Percentiles rank a stretch among this genome's conserved stretches.
Conservation (phyloP, 2,113 vertebrate species). For the Hoplias malabaricus region DNA sequence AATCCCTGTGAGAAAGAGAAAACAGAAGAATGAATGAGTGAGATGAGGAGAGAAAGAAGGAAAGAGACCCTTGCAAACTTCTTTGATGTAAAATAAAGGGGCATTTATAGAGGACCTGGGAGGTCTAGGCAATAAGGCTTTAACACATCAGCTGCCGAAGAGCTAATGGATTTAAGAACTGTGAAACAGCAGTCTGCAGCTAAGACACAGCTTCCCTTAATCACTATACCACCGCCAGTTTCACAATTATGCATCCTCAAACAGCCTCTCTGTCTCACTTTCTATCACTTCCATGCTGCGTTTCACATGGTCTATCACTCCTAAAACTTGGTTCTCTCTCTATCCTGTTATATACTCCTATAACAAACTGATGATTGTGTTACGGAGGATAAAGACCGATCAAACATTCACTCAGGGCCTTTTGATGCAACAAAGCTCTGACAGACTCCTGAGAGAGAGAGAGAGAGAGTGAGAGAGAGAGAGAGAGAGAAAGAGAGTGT, state of each 20-base stretch:
- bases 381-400: conserved; percentile 29
- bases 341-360: background rate
- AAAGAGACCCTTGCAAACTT: conserved; percentile 16
- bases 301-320: background rate
- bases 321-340: background rate
- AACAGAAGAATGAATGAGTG: background rate
- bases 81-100: conserved; percentile 47
- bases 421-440: conserved; percentile 6
- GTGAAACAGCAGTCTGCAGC: conserved; percentile 25
- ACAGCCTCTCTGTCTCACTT: background rate
- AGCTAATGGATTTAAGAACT: conserved; percentile 36
- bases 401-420: conserved; percentile 35
- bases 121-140: conserved; percentile 36
- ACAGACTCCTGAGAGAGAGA: conserved; percentile 45
- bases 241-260: background rate
- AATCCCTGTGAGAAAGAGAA: conserved; percentile 16
- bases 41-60: background rate
- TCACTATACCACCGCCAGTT: conserved; percentile 3
- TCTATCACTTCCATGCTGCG: background rate
- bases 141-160: conserved; percentile 41
- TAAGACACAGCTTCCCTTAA: conserved; percentile 28
- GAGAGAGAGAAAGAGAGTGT: too few relatives aligned
- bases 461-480: too few relatives aligned
- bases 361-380: background rate
- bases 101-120: conserved; percentile 31